Conservation (phyloP, 37 sponge, comb jelly and placozoan genomes). For the Oopsacas minuta region DNA sequence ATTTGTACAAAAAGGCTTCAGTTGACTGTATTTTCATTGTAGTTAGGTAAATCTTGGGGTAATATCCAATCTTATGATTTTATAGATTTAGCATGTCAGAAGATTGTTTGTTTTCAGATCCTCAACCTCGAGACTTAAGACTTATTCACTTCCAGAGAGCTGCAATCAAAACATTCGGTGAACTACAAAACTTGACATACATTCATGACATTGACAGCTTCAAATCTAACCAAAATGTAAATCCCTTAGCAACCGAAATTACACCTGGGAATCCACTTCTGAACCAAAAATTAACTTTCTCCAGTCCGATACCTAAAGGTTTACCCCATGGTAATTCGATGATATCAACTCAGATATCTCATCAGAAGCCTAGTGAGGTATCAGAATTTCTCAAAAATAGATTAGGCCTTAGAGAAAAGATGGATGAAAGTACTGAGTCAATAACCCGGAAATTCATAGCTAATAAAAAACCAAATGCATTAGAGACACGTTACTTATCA, state of each 20-base stretch:
- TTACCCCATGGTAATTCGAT: neutral
- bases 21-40: too few species aligned
- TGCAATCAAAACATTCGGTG: neutral
- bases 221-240: neutral
- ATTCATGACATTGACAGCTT: neutral
- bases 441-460: neutral
- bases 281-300: slow-evolving; percentile 6
- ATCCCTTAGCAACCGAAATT: neutral
- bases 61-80: too few species aligned
- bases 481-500: neutral
- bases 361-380: neutral
- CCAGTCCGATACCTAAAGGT: neutral
- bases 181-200: neutral
- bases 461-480: neutral
- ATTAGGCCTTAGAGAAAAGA: neutral
- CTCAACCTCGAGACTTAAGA: neutral
- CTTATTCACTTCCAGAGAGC: neutral
- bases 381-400: neutral
- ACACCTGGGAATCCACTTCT: neutral
- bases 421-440: slow-evolving; percentile 2
- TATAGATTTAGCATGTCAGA: too few species aligned
- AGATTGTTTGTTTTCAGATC: too few species aligned
- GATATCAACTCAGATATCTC: neutral
- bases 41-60: too few species aligned
- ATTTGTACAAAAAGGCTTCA: too few species aligned